Evolutionary conservation across 1,140 invertebrate species (phyloP).

Genomic region (Condylostylus longicornis): DNA sequence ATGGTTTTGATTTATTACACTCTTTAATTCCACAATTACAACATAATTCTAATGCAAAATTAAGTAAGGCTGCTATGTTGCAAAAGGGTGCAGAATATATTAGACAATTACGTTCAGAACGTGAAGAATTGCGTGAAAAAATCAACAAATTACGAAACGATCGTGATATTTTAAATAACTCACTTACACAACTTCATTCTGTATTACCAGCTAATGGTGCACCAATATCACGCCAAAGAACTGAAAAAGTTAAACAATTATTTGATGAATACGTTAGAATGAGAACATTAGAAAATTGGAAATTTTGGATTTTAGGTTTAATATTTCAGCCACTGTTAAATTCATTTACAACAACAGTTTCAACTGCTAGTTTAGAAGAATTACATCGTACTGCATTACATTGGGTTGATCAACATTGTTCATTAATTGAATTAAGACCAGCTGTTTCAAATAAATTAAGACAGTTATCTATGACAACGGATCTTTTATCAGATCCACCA

Average conservation of each 20-base stretch:
- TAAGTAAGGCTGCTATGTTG: slow-evolving; percentile 91
- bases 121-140: slow-evolving; percentile 76
- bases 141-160: slow-evolving; percentile 72
- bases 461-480: slow-evolving; percentile 80
- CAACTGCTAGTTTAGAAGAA: slow-evolving; percentile 80
- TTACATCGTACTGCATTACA: slow-evolving; percentile 77
- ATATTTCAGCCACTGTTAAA: slow-evolving; percentile 74
- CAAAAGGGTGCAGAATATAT: slow-evolving; percentile 96
- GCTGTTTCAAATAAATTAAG: slow-evolving; percentile 84
- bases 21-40: slow-evolving; percentile 83
- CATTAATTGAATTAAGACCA: slow-evolving; percentile 83
- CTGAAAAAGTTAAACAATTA: slow-evolving; percentile 87
- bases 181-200: slow-evolving; percentile 84
- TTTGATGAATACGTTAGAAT: slow-evolving; percentile 81
- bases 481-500: slow-evolving; percentile 74
- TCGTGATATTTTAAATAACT: slow-evolving; percentile 78
- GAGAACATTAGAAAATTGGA: slow-evolving; percentile 84
- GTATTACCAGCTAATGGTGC: slow-evolving; percentile 90
- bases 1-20: slow-evolving; percentile 89
- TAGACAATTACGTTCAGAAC: slow-evolving; percentile 69
- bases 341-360: slow-evolving; percentile 81
- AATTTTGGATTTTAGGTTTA: slow-evolving; percentile 95
- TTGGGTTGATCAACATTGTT: slow-evolving; percentile 94
- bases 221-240: slow-evolving; percentile 74
- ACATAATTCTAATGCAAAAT: slow-evolving; percentile 81